These are phyloP conservation scores for Drosophila greeni DNA, from an alignment of 2,888 invertebrate genomes.

Conservation along the genomic window DNA sequence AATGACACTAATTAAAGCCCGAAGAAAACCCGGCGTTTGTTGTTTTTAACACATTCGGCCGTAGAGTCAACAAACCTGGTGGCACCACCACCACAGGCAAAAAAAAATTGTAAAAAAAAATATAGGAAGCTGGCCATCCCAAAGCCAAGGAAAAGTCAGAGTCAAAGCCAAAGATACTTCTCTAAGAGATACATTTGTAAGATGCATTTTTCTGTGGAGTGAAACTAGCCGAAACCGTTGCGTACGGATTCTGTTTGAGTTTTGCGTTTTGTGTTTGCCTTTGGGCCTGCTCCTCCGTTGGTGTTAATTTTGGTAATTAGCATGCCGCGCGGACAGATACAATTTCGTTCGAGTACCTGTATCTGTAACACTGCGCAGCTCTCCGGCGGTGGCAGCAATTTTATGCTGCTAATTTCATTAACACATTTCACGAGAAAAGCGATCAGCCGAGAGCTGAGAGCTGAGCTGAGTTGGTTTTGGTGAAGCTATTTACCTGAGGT, in stretches of 20 bases:
- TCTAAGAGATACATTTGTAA: constrained; percentile 15
- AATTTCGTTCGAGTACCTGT: constrained; percentile 44
- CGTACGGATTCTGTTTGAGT: constrained; percentile 42
- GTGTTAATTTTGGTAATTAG: constrained; percentile 74
- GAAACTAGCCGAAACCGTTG: constrained; percentile 64
- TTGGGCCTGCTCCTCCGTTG: constrained; percentile 34
- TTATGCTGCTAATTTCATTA: constrained; percentile 75
- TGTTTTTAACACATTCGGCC: constrained; percentile 64
- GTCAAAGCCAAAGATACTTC: constrained; percentile 30
- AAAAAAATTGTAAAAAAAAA: constrained; percentile 37
- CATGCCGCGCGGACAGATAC: constrained; percentile 45
- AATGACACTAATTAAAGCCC: constrained; percentile 76
- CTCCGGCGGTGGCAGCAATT: constrained; percentile 47
- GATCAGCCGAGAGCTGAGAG: constrained; percentile 33
- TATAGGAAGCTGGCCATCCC: constrained; percentile 17
- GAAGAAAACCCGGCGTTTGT: constrained; percentile 65
- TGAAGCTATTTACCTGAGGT: constrained; percentile 51
- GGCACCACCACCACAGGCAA: constrained; percentile 20
- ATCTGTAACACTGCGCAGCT: constrained; percentile 59
- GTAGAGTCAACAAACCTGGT: constrained; percentile 39
- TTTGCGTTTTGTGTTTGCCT: constrained; percentile 42
- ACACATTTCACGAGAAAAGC: constrained; percentile 62
- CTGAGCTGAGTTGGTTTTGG: background rate
- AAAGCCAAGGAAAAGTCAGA: constrained; percentile 43
- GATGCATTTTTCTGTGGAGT: constrained; percentile 51